Conservation (phyloP, 2,113 vertebrate genomes). For the Hylia prasina region DNA sequence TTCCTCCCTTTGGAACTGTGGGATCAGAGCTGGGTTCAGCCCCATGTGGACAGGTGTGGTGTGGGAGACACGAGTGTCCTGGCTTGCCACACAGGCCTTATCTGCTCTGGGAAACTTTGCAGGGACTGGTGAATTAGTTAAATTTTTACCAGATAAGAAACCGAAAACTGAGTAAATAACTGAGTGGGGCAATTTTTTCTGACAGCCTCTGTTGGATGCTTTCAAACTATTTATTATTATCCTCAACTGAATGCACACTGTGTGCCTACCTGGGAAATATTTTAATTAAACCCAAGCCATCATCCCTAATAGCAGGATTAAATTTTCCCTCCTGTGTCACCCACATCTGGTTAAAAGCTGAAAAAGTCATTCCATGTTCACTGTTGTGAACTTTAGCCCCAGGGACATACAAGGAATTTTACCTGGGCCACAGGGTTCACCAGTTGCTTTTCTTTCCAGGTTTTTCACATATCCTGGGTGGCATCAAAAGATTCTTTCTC, state of each 20-base stretch:
- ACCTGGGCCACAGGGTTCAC: background rate
- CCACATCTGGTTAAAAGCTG: background rate
- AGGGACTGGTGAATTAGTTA: background rate
- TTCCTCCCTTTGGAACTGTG: background rate
- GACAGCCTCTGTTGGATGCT: background rate
- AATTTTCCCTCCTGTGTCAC: background rate
- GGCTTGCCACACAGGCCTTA: background rate
- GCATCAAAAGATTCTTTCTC: background rate
- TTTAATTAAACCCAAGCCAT: background rate
- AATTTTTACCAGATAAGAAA: background rate
- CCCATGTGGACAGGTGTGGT: rapidly evolving
- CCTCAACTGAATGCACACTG: background rate
- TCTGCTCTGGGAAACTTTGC: background rate
- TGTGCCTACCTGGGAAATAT: background rate
- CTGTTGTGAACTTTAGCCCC: background rate
- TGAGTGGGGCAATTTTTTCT: background rate
- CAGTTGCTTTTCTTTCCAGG: background rate
- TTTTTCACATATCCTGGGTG: background rate
- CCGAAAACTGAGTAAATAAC: rapidly evolving
- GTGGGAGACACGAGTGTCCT: background rate
- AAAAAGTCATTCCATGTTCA: rapidly evolving
- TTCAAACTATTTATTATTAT: background rate
- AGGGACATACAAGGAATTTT: background rate
- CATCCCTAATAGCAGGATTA: background rate
- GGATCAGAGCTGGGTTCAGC: background rate